Percentiles rank a stretch among this genome's conserved stretches.
These are phyloP conservation scores for Heterohyrax brucei DNA, from an alignment of 2,797 vertebrate species.

Conservation along the genomic window DNA sequence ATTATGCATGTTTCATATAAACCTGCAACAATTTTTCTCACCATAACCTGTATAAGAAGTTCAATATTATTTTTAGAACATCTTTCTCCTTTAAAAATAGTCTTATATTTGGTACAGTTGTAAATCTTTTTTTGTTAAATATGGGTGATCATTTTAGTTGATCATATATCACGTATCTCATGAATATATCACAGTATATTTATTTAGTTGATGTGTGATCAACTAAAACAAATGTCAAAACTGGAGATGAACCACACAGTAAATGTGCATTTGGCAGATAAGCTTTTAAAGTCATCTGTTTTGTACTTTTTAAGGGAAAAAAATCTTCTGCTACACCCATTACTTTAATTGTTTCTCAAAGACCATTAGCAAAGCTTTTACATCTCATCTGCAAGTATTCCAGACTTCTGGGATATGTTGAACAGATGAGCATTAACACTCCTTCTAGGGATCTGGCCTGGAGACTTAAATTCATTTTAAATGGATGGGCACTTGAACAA, in stretches of 20 bases:
- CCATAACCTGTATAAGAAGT: not conserved
- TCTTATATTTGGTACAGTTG: not conserved
- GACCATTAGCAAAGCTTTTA: not conserved
- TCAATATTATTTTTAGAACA: not conserved
- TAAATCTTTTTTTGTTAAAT: conserved; percentile 45
- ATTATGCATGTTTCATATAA: not conserved
- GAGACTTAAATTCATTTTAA: conserved; percentile 61
- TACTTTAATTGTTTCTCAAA: conserved; percentile 38
- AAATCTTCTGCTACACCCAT: not conserved
- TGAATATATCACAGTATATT: too few relatives aligned
- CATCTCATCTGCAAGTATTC: not conserved
- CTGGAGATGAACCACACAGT: not conserved
- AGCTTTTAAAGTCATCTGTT: not conserved
- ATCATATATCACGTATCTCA: too few relatives aligned
- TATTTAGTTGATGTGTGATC: too few relatives aligned
- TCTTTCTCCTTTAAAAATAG: conserved; percentile 43
- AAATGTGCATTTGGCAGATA: not conserved
- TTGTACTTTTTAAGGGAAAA: conserved; percentile 51
- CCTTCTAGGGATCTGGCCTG: not conserved
- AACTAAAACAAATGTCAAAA: not conserved
- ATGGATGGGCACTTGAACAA: not conserved
- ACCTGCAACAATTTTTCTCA: not conserved
- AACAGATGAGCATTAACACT: not conserved
- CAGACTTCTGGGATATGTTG: not conserved
- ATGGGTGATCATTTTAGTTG: not conserved